Base-by-base conservation (phyloP, 2,888 invertebrate genomes). In the Tuberolachnus salignus region DNA sequence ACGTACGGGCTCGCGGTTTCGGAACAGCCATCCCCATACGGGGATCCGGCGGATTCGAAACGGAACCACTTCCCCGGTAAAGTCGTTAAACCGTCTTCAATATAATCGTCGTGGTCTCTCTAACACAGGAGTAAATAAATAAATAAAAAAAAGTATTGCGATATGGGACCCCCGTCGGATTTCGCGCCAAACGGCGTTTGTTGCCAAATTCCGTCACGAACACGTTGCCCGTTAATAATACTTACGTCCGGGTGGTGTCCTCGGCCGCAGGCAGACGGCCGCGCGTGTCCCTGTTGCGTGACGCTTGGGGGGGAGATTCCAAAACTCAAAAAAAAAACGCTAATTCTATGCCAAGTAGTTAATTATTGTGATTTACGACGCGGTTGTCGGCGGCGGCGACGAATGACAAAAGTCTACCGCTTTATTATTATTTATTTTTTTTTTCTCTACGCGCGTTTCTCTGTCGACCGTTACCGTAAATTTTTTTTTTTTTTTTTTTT, bases 281-380 rank as follows among this genome's bases (percentile, higher is more conserved):
- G 11, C n/a, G 34, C n/a, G n/a, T 14, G 51, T 51, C 11, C n/a
- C n/a, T 51, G 51, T 51, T 10, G 55, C 55, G 44, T 16, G 23
- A 3, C 4, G 0, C 8, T 14, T 9, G 64, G n/a, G 6, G 44
- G 13, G 21, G 57, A 59, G 42, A 63, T 19, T 61, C 0, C 19
- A 42, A 73, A 73, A 63, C 51, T 51, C 21, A 6, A 51, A 61
- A 72, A 34, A 19, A 10, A 6, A 21, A 1, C 19, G 4, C 34
- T 34, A 3, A 14, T 13, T 13, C 11, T n/a, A 71, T 46, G 73
- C 63, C 61, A 61, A 73, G 73, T 51, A 51, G 51, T 51, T 73
- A 51, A 73, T 63, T n/a, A n/a, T n/a, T 42, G 51, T 73, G 63
- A 73, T 73, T 73, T 73, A 73, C 63, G 73, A 73, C 16, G 73